Conservation (phyloP, 2,888 invertebrate genomes). For the Octonoba sinensis region DNA sequence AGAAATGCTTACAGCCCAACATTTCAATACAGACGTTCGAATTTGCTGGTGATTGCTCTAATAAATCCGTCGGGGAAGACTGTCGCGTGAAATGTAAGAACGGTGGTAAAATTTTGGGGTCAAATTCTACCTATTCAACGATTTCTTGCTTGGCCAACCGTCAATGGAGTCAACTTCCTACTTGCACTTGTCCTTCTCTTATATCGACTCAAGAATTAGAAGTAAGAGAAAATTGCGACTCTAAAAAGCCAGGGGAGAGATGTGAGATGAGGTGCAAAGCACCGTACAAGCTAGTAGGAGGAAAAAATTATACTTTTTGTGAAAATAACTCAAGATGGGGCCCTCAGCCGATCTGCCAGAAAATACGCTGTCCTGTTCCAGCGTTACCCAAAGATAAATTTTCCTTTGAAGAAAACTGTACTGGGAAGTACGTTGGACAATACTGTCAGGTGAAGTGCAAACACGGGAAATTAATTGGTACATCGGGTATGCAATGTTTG, state of each 20-base stretch:
- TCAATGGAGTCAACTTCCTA: background rate
- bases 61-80: background rate
- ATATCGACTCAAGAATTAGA: background rate
- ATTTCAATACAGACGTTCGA: background rate
- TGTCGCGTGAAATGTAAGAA: constrained; percentile 10
- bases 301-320: background rate
- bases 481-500: background rate
- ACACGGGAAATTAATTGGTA: background rate
- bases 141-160: background rate
- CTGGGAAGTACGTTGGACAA: background rate
- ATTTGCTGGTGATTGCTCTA: background rate
- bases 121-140: background rate
- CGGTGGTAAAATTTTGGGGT: background rate
- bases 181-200: constrained; percentile 20
- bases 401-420: background rate
- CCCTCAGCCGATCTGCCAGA: background rate
- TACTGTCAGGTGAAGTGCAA: constrained; percentile 7
- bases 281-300: background rate
- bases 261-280: constrained; percentile 19
- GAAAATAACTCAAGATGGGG: background rate
- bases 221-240: constrained; percentile 2
- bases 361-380: background rate
- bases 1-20: background rate
- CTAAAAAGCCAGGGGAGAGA: background rate
- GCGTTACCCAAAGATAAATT: background rate